Conservation (phyloP, 2,888 invertebrate genomes). For the Limenitis arthemis region DNA sequence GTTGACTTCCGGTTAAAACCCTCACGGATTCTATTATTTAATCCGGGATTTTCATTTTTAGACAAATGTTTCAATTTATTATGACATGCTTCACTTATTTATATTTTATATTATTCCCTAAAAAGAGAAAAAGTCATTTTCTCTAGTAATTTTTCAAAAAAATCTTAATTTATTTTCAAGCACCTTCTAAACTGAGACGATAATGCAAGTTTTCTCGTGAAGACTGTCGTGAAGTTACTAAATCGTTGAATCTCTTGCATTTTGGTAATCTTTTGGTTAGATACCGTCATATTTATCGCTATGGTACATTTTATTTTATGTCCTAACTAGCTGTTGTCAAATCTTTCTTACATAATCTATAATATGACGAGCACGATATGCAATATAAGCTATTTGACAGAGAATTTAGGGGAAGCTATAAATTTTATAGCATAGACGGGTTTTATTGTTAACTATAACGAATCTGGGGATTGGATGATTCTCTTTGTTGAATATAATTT, state of each 20-base stretch:
- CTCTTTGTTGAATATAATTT: conserved; percentile 11
- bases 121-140: no score
- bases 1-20: conserved; percentile 31
- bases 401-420: conserved; percentile 29
- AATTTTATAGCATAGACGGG: conserved; percentile 31
- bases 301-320: conserved; percentile 27
- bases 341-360: conserved; percentile 8
- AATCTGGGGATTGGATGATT: conserved; percentile 30
- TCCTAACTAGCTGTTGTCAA: conserved; percentile 7
- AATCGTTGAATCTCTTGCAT: no score
- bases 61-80: no score
- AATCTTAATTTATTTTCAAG: no score
- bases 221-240: no score
- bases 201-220: no score
- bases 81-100: no score
- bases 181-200: no score
- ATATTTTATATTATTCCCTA: no score
- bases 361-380: conserved; percentile 30
- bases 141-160: no score
- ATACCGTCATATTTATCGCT: no score
- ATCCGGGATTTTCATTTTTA: background rate
- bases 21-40: background rate
- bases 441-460: conserved; percentile 30
- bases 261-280: no score
- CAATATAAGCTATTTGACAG: conserved; percentile 30